Conservation (phyloP, 2,797 vertebrate species). For the Sylvia borin region DNA sequence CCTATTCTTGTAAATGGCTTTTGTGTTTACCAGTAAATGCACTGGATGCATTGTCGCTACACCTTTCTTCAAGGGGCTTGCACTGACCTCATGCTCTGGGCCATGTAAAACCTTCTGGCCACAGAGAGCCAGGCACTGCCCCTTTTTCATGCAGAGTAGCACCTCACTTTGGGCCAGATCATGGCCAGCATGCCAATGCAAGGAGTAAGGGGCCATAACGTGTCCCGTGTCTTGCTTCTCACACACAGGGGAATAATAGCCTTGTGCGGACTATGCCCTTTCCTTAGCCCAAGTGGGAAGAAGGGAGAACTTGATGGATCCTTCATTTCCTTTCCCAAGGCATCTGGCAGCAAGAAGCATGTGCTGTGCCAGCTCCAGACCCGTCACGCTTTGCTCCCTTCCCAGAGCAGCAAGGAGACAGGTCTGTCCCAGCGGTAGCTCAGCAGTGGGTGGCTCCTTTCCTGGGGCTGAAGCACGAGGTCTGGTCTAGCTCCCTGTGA, state of each 20-base stretch:
- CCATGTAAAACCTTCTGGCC: constrained; percentile 56
- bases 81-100: constrained; percentile 52
- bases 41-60: constrained; percentile 29
- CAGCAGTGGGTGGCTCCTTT: constrained; percentile 40
- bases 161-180: constrained; percentile 52
- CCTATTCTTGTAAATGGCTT: constrained; percentile 1
- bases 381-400: constrained; percentile 23
- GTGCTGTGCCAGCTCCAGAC: constrained; percentile 45
- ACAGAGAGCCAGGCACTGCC: constrained; percentile 23
- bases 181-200: constrained; percentile 57
- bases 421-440: not conserved
- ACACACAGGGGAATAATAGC: constrained; percentile 54
- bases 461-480: not conserved
- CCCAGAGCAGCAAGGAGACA: constrained; percentile 38
- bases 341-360: constrained; percentile 48
- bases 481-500: constrained; percentile 1
- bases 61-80: constrained; percentile 46
- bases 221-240: constrained; percentile 47
- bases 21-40: constrained; percentile 45
- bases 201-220: constrained; percentile 8
- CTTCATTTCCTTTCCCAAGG: constrained; percentile 61
- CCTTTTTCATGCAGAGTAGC: constrained; percentile 60
- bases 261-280: constrained; percentile 29
- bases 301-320: constrained; percentile 44
- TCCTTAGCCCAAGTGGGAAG: constrained; percentile 29